Evolutionary conservation across 2,888 invertebrate species (phyloP), one percentile per base, ranked within the genome.

Genomic region (Dermolepida albohirtum): DNA sequence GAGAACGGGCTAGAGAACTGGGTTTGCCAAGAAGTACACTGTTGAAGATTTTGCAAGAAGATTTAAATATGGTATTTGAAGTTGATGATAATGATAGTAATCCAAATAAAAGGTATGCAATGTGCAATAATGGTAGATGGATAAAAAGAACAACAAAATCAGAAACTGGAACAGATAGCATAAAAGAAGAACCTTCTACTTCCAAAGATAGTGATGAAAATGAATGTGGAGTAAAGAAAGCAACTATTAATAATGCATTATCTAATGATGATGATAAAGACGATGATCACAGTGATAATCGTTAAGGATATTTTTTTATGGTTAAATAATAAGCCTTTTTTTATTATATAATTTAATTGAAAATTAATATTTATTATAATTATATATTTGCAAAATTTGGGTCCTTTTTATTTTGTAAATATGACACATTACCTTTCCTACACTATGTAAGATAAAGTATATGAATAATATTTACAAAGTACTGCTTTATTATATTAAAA

Each of bases 21-120:
- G 80, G 81, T 0, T 73, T 85, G 64, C 82, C 83, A 14, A 79
- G 83, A 66, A 80, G 84, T 64, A 84, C 84, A 12, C 77, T 85
- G 57, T 78, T 82, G 66, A 82, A 82, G 72, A 84, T 85, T 39
- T 78, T 85, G 66, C 74, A 78, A 69, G 77, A 80, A 22, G 84
- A 84, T 74, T 72, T 79, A 40, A 75, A 79, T 69, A 79, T 79
- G 79, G 75, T 77, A 63, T 78, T 77, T 70, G 78, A 78, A 68
- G 74, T 76, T 27, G 75, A 75, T 51, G 74, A 75, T 22, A 74
- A 72, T 27, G 73, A 73, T 22, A 67, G 65, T 17, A 73, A 74
- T 68, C 64, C 73, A 47, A 76, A 74, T 55, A 77, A 75, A 51
- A 72, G 74, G 14, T 77, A 77, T 69, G 72, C 76, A 16, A 73